phyloP scores from a whole-genome alignment of 2,113 vertebrate species.

The Gnathonemus longibarbis region DNA sequence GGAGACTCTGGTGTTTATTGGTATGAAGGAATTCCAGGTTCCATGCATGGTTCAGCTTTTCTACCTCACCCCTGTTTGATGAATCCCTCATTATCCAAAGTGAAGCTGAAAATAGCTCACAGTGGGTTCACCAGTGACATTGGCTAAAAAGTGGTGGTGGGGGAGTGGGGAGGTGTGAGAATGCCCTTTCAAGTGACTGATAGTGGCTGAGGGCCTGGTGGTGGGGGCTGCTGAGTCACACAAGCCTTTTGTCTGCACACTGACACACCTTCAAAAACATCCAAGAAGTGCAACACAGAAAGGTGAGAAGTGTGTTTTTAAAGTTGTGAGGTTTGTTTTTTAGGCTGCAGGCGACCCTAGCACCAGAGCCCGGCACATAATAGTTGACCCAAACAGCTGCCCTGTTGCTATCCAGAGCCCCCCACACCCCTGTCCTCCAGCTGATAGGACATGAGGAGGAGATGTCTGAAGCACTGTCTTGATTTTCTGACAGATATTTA shows the following conservation, averaged over 20 bases:
- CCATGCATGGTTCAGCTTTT: not conserved
- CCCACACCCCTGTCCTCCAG: not conserved
- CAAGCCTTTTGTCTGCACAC: constrained; percentile 40
- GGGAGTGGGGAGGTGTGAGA: constrained; percentile 43
- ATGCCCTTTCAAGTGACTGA: constrained; percentile 34
- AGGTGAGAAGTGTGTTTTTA: not conserved
- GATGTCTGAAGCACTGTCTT: constrained; percentile 16
- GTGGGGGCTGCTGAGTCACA: constrained; percentile 39
- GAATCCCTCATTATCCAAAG: not conserved
- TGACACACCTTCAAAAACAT: constrained; percentile 33
- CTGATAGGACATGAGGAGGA: constrained; percentile 22
- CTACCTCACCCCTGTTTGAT: not conserved
- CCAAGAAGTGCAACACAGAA: constrained; percentile 30
- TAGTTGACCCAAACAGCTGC: not conserved
- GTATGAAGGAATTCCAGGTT: not conserved
- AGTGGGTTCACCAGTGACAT: constrained; percentile 13
- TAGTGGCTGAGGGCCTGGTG: not conserved
- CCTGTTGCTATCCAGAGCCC: constrained; percentile 18
- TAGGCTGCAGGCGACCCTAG: not conserved
- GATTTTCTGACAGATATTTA: constrained; percentile 31
- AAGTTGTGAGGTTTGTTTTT: not conserved
- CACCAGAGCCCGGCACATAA: not conserved
- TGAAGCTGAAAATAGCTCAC: not conserved
- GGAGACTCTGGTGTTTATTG: not conserved
- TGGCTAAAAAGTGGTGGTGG: constrained; percentile 31